These are phyloP conservation scores for Ia io DNA, from an alignment of 2,113 vertebrate genomes.

Conservation along the genomic window DNA sequence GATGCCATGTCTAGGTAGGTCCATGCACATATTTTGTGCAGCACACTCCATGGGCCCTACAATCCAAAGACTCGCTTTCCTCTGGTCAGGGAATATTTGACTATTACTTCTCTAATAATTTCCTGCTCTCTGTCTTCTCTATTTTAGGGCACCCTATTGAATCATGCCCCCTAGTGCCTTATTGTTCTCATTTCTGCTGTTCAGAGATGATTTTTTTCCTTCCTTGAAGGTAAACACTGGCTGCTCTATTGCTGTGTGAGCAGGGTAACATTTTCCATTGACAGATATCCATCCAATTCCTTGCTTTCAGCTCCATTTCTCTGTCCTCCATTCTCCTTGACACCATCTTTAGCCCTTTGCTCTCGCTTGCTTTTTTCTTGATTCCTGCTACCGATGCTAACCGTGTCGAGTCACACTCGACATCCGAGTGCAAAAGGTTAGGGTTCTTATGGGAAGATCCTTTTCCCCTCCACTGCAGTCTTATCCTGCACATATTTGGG, in stretches of 20 bases:
- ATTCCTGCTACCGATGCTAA: too few species aligned
- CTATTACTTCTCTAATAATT: not conserved
- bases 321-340: not conserved
- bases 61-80: not conserved
- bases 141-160: not conserved
- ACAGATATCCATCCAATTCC: not conserved
- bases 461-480: not conserved
- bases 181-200: not conserved
- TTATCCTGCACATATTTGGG: not conserved
- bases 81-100: not conserved
- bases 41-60: rapidly evolving
- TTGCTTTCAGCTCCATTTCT: not conserved
- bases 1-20: not conserved
- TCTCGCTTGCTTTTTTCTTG: too few species aligned
- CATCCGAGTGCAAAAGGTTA: too few species aligned
- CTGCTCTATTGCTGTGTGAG: not conserved
- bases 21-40: not conserved
- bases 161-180: not conserved
- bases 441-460: not conserved
- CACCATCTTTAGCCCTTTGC: too few species aligned
- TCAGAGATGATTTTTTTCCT: not conserved
- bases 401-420: too few species aligned
- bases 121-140: not conserved
- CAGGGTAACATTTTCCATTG: not conserved
- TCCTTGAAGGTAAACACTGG: not conserved